A percentile compares a stretch with the other conserved stretches of the same genome.
These are phyloP conservation scores for Temnothorax ravouxi DNA, from an alignment of 2,888 invertebrate genomes.

Conservation along the genomic window DNA sequence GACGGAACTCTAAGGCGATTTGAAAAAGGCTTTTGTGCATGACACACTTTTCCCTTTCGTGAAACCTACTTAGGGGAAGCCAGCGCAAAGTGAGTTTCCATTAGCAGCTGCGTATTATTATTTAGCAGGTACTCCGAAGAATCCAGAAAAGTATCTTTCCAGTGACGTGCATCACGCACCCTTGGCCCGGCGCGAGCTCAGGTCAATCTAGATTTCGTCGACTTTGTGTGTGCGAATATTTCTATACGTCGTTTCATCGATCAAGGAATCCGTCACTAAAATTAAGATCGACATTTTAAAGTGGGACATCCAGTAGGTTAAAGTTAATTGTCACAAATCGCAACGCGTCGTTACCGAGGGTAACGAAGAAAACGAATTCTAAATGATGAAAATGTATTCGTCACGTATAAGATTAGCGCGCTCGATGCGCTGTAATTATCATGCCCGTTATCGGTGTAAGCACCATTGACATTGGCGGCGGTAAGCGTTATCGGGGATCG, in stretches of 20 bases:
- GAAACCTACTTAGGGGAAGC: conserved; percentile 76
- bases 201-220: conserved; percentile 5
- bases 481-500: conserved; percentile 30
- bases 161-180: conserved; percentile 53
- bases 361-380: conserved; percentile 22
- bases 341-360: not conserved
- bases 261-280: conserved; percentile 13
- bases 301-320: conserved; percentile 20
- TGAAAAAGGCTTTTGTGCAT: conserved; percentile 76
- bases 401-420: conserved; percentile 17
- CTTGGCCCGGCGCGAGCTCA: conserved; percentile 1
- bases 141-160: conserved; percentile 72
- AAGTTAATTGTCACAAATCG: conserved; percentile 29
- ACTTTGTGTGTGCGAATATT: not conserved
- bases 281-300: conserved; percentile 42
- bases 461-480: conserved; percentile 52
- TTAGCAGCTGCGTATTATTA: conserved; percentile 77
- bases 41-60: conserved; percentile 76
- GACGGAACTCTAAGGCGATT: conserved; percentile 73
- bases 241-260: not conserved
- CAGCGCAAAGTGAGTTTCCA: conserved; percentile 77
- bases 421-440: conserved; percentile 35
- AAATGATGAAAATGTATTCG: conserved; percentile 35
- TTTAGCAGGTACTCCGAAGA: conserved; percentile 70
- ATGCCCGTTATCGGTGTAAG: conserved; percentile 39